Conservation (phyloP, 2,113 vertebrate genomes). For the Okapia johnstoni region DNA sequence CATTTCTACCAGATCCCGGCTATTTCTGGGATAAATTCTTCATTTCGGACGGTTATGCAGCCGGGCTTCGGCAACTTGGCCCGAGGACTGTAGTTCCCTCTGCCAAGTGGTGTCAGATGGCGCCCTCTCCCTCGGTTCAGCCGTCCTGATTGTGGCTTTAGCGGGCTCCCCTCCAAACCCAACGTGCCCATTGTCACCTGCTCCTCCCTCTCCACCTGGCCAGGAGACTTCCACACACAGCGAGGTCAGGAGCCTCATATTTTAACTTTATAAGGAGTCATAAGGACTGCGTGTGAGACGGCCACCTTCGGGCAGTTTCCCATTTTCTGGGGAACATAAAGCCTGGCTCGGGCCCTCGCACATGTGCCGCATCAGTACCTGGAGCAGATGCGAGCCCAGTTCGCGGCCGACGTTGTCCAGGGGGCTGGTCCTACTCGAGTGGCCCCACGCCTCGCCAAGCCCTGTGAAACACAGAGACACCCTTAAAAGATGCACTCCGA, state of each 20-base stretch:
- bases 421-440: slow-evolving; percentile 88
- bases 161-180: neutral
- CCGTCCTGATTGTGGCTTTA: neutral
- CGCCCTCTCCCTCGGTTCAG: neutral
- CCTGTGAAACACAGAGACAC: slow-evolving; percentile 81
- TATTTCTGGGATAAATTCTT: slow-evolving; percentile 40
- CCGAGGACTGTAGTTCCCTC: neutral
- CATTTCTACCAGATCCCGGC: slow-evolving; percentile 10
- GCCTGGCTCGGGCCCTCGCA: neutral
- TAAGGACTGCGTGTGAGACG: neutral
- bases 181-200: neutral
- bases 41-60: neutral
- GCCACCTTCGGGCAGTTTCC: rapidly evolving
- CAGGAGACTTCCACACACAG: neutral
- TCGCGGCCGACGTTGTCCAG: slow-evolving; percentile 94
- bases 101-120: neutral
- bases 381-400: slow-evolving; percentile 94
- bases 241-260: neutral
- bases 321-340: neutral
- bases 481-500: neutral
- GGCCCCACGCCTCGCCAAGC: slow-evolving; percentile 97
- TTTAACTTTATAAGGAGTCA: neutral
- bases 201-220: neutral
- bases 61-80: neutral
- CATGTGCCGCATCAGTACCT: slow-evolving; percentile 80